Conservation (phyloP, 2,113 vertebrate genomes). For the Corythoichthys haematopterus region DNA sequence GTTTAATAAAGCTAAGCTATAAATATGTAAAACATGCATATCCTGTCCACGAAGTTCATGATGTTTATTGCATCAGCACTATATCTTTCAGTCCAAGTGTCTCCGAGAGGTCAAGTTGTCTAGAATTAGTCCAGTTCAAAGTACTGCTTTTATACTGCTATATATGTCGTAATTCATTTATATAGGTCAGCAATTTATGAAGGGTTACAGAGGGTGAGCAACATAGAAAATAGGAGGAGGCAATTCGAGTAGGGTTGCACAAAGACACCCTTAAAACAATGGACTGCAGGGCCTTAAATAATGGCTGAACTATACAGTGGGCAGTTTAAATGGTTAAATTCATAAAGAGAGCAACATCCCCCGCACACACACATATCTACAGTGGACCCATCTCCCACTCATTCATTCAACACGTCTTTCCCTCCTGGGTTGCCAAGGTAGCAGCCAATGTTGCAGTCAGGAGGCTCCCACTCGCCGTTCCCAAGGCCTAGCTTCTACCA, state of each 20-base stretch:
- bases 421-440: slow-evolving; percentile 70
- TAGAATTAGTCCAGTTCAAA: background rate
- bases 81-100: background rate
- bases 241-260: slow-evolving; percentile 22
- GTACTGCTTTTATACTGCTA: background rate
- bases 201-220: slow-evolving; percentile 25
- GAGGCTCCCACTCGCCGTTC: slow-evolving; percentile 70
- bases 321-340: slow-evolving; percentile 62
- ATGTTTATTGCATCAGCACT: background rate
- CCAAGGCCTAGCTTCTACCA: slow-evolving; percentile 65
- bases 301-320: slow-evolving; percentile 25
- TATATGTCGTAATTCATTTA: no score
- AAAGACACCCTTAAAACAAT: slow-evolving; percentile 32
- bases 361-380: slow-evolving; percentile 55
- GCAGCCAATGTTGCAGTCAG: slow-evolving; percentile 71
- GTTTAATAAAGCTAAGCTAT: no score
- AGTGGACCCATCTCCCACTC: slow-evolving; percentile 67
- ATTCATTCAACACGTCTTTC: slow-evolving; percentile 68
- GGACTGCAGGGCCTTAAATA: slow-evolving; percentile 20
- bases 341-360: slow-evolving; percentile 62
- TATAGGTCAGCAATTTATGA: background rate
- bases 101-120: background rate
- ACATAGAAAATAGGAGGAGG: background rate
- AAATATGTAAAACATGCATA: no score
- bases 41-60: background rate